Percentiles rank a stretch among this genome's conserved stretches.
Conservation (phyloP, 1,140 invertebrate genomes). For the Hycleus phaleratus region DNA sequence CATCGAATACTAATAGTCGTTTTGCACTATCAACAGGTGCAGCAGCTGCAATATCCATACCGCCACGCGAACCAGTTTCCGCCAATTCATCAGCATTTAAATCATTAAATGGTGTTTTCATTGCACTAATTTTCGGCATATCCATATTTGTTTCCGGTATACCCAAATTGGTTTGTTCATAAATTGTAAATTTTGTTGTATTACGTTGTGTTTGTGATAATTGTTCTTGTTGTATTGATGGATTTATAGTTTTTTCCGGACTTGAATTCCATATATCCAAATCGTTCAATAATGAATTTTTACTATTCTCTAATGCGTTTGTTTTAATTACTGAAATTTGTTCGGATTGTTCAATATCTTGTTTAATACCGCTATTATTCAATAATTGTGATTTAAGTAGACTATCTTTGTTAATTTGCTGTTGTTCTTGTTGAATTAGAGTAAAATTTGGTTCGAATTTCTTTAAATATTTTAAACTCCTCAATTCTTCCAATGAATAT, state of each 20-base stretch:
- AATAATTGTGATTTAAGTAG: slow-evolving; percentile 5
- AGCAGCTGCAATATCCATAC: slow-evolving; percentile 35
- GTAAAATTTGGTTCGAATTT: neutral
- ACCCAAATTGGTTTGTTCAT: slow-evolving; percentile 22
- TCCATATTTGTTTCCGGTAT: slow-evolving; percentile 16
- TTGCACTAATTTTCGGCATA: slow-evolving; percentile 28
- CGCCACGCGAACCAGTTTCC: slow-evolving; percentile 37
- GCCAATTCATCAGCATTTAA: slow-evolving; percentile 36
- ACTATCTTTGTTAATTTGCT: slow-evolving; percentile 6
- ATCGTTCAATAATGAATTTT: neutral
- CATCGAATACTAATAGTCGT: slow-evolving; percentile 22
- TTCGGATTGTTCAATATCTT: no score
- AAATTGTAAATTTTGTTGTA: slow-evolving; percentile 19
- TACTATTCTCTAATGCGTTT: no score
- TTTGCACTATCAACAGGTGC: slow-evolving; percentile 37
- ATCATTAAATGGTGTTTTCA: slow-evolving; percentile 37
- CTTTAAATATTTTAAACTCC: slow-evolving; percentile 39
- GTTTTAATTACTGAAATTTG: no score
- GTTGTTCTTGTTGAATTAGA: neutral
- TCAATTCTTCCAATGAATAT: slow-evolving; percentile 60
- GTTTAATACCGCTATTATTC: neutral
- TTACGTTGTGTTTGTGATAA: neutral
- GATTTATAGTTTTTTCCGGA: neutral
- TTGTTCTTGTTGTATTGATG: no score
- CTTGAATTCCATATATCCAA: neutral